Percentiles rank a stretch among this genome's conserved stretches.
These are phyloP conservation scores for Ruditapes philippinarum DNA, from an alignment of 1,140 invertebrate species.

Conservation along the genomic window DNA sequence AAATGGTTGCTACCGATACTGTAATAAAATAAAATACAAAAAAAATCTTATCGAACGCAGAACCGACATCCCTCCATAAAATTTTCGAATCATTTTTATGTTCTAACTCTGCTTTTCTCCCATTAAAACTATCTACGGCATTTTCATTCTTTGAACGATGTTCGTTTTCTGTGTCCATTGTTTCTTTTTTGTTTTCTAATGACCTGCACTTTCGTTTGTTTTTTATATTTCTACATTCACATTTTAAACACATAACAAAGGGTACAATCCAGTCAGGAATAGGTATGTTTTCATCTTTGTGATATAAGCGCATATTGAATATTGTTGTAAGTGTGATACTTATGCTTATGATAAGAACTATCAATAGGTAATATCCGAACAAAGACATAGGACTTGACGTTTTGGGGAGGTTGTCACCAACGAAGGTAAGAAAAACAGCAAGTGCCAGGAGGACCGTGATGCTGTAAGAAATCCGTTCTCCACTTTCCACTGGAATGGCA, in stretches of 20 bases:
- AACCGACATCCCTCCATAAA: constrained; percentile 26
- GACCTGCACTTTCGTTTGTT: background rate
- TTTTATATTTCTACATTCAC: too few species aligned
- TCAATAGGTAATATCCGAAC: constrained; percentile 47
- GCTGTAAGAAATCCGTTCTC: constrained; percentile 62
- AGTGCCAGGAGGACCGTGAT: constrained; percentile 66
- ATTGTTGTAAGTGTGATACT: constrained; percentile 15
- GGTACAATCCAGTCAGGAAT: background rate
- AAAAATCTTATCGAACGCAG: background rate
- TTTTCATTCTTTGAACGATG: background rate
- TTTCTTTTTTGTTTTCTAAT: background rate
- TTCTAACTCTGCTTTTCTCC: too few species aligned
- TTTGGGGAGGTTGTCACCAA: constrained; percentile 55
- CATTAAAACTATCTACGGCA: background rate
- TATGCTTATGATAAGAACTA: constrained; percentile 1
- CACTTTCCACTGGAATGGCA: too few species aligned
- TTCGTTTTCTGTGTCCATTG: background rate
- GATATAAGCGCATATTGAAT: constrained; percentile 37
- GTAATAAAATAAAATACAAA: background rate
- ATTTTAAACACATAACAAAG: background rate
- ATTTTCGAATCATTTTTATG: background rate
- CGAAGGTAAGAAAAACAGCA: constrained; percentile 63
- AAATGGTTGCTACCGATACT: background rate
- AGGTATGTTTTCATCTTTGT: background rate
- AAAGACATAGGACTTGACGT: too few species aligned